phyloP scores from a whole-genome alignment of 2,888 invertebrate species.

The Drosophila dives region DNA sequence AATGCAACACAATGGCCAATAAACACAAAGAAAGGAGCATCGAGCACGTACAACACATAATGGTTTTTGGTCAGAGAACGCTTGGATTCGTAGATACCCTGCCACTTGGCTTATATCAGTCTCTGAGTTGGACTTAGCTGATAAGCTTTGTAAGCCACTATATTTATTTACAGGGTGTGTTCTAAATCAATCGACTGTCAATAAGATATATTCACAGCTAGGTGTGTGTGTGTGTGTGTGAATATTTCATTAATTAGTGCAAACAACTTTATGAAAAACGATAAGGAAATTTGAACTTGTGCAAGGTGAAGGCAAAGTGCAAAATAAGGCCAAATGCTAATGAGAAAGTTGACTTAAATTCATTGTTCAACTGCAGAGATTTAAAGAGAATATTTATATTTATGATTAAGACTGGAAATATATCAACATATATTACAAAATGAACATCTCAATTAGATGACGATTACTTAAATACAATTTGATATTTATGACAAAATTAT shows the following conservation, averaged over 20 bases:
- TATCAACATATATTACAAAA: neutral
- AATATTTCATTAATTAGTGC: slow-evolving; percentile 53
- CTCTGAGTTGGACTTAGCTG: neutral
- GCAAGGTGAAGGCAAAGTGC: neutral
- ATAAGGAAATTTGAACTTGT: neutral
- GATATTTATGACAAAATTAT: neutral
- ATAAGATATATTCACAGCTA: slow-evolving; percentile 44
- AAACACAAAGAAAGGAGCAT: slow-evolving; percentile 50
- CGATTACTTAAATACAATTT: neutral
- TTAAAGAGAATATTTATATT: neutral
- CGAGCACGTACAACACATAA: neutral
- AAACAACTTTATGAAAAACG: slow-evolving; percentile 9
- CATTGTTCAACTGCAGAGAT: neutral
- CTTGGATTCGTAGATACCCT: slow-evolving; percentile 7
- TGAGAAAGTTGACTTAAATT: neutral
- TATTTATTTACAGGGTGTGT: slow-evolving; percentile 5
- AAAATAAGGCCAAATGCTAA: neutral
- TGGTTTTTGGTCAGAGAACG: neutral
- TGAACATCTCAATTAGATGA: neutral
- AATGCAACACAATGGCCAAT: slow-evolving; percentile 42
- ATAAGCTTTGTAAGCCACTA: neutral
- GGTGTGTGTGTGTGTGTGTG: neutral
- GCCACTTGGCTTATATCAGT: neutral
- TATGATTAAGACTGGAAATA: neutral
- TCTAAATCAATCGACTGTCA: slow-evolving; percentile 58